A percentile compares a stretch with the other conserved stretches of the same genome.
These are phyloP conservation scores for Xylota sylvarum DNA, from an alignment of 2,888 invertebrate genomes.

Conservation along the genomic window DNA sequence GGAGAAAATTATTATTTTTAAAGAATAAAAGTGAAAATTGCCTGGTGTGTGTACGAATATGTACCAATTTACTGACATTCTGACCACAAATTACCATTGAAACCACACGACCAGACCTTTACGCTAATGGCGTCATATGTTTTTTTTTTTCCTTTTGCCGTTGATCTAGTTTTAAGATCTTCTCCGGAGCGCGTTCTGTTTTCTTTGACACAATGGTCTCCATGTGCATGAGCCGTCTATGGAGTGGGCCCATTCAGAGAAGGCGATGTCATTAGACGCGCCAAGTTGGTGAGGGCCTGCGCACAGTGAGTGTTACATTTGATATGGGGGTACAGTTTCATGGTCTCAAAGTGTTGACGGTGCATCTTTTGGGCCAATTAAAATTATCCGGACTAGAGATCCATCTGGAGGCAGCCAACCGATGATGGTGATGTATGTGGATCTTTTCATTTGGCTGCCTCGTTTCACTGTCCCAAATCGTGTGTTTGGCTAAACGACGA, in stretches of 20 bases:
- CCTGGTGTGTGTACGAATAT: conserved; percentile 2
- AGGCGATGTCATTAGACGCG: conserved; percentile 61
- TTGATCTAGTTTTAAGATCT: conserved; percentile 68
- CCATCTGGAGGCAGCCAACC: conserved; percentile 65
- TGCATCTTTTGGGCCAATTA: conserved; percentile 65
- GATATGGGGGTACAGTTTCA: conserved; percentile 49
- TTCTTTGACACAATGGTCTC: conserved; percentile 61
- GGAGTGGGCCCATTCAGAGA: conserved; percentile 16
- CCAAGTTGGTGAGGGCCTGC: conserved; percentile 28
- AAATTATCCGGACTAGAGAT: conserved; percentile 38
- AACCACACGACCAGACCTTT: conserved; percentile 21
- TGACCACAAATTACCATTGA: conserved; percentile 57
- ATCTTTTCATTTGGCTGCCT: conserved; percentile 64
- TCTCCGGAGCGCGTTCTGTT: conserved; percentile 21
- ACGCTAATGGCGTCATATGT: conserved; percentile 56
- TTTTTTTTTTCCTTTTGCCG: background rate
- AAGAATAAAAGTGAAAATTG: conserved; percentile 65
- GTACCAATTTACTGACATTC: conserved; percentile 37
- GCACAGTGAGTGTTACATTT: conserved; percentile 54
- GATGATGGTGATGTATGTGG: conserved; percentile 50
- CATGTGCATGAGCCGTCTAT: conserved; percentile 41
- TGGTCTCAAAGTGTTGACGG: conserved; percentile 33
- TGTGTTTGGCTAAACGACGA: conserved; percentile 26
- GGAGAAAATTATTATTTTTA: conserved; percentile 26
- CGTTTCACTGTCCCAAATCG: conserved; percentile 72